Base-by-base conservation (phyloP, 1,140 invertebrate species). In the Wasmannia auropunctata region DNA sequence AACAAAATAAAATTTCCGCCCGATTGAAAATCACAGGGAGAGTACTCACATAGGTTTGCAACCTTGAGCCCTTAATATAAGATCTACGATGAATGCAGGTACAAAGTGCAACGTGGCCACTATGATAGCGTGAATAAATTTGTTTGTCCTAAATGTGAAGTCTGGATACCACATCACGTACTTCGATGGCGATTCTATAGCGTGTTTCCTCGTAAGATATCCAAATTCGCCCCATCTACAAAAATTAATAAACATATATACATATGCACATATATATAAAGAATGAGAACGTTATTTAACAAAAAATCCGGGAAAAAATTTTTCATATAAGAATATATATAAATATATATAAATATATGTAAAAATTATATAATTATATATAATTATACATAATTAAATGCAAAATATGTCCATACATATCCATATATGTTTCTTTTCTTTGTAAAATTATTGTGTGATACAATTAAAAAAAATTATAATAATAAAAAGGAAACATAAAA, bases 121-220 rank as follows among this genome's bases (percentile, higher is more conserved):
- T 88, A 96, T 97, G 40, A 98, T 94, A 14, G 96, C 96, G 91
- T 98, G 98, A 63, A 97, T 94, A 1, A 97, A 92, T 51, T 96
- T 95, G 77, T 96, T 98, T 4, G 97, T 97, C 49, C 97, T 97
- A 92, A 98, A 98, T 6, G 96, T 96, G 91, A 98, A 97, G 69
- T 97, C 97, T 3, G 98, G 98, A 94, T 98, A 98, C 97, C 98
- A 98, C 93, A 98, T 96, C n/a, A 98, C 96, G 88, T 98, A 97
- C 94, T 97, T 98, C 54, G 97, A 96, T 3, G 98, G 98, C 85
- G 97, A 97, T 67, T 97, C 96, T 14, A 97, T 94, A 0, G 97
- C 96, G 93, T 97, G 96, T 91, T 97, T 97, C 60, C 97, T 95
- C 19, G 97, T 97, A 2, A 97, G 94, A 14, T 95, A 88, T 0